Conservation (phyloP, 2,113 vertebrate genomes). For the Cygnus atratus region DNA sequence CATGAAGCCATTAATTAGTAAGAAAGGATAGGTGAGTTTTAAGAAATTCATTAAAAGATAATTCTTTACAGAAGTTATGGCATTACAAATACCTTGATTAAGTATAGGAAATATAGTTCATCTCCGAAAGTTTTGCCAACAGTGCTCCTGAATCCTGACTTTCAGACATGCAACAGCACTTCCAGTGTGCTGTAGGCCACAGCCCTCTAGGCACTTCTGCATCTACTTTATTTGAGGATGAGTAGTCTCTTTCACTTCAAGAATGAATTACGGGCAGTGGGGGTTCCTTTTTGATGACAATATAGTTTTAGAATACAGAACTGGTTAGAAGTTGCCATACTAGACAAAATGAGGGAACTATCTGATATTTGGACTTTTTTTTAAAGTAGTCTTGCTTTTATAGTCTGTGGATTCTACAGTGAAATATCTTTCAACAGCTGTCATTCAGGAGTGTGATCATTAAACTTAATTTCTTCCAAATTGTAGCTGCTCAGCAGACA, state of each 20-base stretch:
- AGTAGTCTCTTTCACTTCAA: neutral
- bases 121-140: neutral
- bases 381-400: neutral
- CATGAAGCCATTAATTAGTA: neutral
- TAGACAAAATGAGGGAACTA: neutral
- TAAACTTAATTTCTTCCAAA: neutral
- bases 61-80: neutral
- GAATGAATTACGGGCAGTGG: neutral
- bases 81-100: neutral
- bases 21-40: neutral
- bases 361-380: neutral
- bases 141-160: rapidly evolving
- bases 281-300: neutral
- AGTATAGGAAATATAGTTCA: neutral
- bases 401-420: neutral
- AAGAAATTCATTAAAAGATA: neutral
- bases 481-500: neutral
- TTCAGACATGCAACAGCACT: neutral
- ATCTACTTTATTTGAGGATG: rapidly evolving
- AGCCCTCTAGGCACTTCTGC: neutral
- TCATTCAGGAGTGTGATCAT: neutral
- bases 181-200: neutral
- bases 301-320: neutral
- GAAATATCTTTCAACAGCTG: neutral
- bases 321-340: neutral